Base-by-base conservation (phyloP, 2,113 vertebrate genomes). In the Periophthalmodon schlosseri region DNA sequence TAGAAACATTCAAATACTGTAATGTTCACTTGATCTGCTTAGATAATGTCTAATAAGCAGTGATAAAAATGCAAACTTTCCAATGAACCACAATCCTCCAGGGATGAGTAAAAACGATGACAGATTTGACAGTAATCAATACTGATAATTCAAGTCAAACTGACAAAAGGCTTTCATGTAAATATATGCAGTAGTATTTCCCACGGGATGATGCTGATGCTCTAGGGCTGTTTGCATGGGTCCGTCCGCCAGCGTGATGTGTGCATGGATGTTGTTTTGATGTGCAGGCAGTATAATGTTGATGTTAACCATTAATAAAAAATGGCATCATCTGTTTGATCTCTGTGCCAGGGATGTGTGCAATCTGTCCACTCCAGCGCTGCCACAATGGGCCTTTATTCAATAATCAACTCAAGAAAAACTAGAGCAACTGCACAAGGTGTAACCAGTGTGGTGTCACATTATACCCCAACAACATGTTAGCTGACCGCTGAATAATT, bases 291-390 rank as follows among this genome's bases (percentile, higher is more conserved):
- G 79, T 23, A 68, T 83, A 78, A 84, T 83, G 86, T 86, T 85
- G 87, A 86, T 77, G 84, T 83, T 78, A 24, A 79, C 75, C 78
- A 91, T 92, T 77, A 89, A 92, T 91, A 90, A 88, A 77, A 86
- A 81, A 90, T 83, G 79, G 69, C 72, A 80, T 78, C 87, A 89
- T 88, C 87, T 90, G 88, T 78, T 88, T 76, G 64, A 52, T 70
- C 69, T 75, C 74, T 49, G 76, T 88, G 87, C 77, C 80, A 79
- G 75, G 18, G 73, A 70, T 81, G 76, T 58, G 50, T 69, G 52
- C 77, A 70, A 84, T 88, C 33, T 58, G 74, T 85, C 79, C 69
- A 72, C 86, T 66, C 67, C 28, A 65, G 69, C 56, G 24, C 36
- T 13, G 54, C 46, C 39, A 39, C 85, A 86, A 91, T 77, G 60